Evolutionary conservation across 1,140 invertebrate species (phyloP), one percentile per base, ranked within the genome.

Genomic region (Euborellia annulipes): DNA sequence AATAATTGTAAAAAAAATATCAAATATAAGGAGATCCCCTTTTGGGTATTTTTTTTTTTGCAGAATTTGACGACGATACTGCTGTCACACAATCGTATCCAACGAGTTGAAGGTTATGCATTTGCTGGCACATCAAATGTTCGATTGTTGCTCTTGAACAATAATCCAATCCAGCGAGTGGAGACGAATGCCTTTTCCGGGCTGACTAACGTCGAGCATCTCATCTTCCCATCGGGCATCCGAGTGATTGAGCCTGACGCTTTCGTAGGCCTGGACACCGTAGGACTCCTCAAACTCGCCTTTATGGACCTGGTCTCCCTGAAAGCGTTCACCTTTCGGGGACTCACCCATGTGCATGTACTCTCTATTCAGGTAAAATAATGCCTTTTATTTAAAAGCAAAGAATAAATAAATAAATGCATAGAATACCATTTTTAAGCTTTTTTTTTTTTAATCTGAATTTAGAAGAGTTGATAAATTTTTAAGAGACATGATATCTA

Each of bases 91-190:
- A 87, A 88, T 57, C 77, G 76, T 52, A 86, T 88, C 13, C 69
- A 69, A 7, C 73, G 76, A 52, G 79, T 88, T 36, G 82, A 85
- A 59, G 73, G 73, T 2, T 82, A 80, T 55, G 79, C 83, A 7
- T 88, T 88, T 48, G 83, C 84, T 0, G 84, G 83, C 8, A 84
- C 82, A 0, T 80, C 81, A 22, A 85, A 84, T 60, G 73, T 88
- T 22, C 76, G 78, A 54, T 60, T 78, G 22, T 75, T 88, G 22
- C 67, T 84, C 32, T 58, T 88, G 32, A 77, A 70, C 46, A 79
- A 84, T 55, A 88, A 88, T 59, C 84, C 84, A 0, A 61, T 86
- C 17, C 68, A 71, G 45, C 41, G 46, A n/a, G 73, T 88, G 36
- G 71, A 82, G 27, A 76, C 73, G 13, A 75, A 80, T 43, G 82